Conservation (phyloP, 2,113 vertebrate species). For the Passer domesticus region DNA sequence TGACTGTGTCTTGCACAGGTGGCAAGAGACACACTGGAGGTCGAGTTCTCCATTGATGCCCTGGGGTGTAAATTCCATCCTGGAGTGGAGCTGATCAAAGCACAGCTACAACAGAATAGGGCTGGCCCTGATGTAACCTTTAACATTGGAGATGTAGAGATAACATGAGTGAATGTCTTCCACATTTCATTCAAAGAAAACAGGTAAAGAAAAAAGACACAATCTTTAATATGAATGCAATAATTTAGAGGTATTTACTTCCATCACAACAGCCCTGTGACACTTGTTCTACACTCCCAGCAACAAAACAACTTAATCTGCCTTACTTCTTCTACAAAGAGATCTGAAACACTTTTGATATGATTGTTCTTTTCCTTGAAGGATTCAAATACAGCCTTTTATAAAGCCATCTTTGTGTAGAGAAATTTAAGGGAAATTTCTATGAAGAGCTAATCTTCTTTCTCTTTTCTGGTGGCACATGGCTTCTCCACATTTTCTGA, state of each 20-base stretch:
- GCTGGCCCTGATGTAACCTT: not conserved
- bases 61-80: not conserved
- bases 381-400: not conserved
- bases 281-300: not conserved
- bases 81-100: not conserved
- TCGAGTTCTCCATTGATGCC: not conserved
- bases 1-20: not conserved
- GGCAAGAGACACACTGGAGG: not conserved
- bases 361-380: not conserved
- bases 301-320: not conserved
- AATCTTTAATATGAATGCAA: not conserved
- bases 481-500: slow-evolving; percentile 11
- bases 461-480: not conserved
- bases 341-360: not conserved
- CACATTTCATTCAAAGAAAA: not conserved
- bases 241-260: not conserved
- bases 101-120: not conserved
- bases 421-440: not conserved
- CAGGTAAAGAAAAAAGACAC: not conserved
- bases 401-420: not conserved
- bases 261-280: not conserved
- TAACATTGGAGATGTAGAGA: not conserved
- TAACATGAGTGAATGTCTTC: not conserved
- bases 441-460: not conserved
- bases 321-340: not conserved